Evolutionary conservation across 2,888 invertebrate genomes (phyloP).

Genomic region (Plagiodera versicolora): DNA sequence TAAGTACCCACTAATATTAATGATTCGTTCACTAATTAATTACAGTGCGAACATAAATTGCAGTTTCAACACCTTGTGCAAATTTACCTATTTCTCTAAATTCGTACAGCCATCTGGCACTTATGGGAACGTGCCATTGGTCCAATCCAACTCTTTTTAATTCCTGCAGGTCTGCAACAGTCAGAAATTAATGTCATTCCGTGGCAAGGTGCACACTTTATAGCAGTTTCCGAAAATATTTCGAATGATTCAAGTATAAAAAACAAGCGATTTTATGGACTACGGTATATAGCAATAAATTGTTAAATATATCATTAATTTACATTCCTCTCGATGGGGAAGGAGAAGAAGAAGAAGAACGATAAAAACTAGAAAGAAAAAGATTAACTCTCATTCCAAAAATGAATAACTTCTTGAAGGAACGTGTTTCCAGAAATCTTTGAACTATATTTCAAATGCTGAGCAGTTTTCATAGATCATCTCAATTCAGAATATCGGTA

Average conservation of each 20-base stretch:
- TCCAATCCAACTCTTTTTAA: neutral
- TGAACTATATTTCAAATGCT: too few relatives aligned
- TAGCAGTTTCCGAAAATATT: neutral
- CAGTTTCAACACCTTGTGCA: conserved; percentile 10
- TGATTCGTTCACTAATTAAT: conserved; percentile 11
- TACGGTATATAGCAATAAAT: too few relatives aligned
- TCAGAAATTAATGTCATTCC: neutral
- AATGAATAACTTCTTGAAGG: too few relatives aligned
- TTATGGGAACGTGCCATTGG: neutral
- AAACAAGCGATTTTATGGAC: too few relatives aligned
- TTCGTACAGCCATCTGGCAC: conserved; percentile 5
- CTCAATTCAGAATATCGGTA: too few relatives aligned
- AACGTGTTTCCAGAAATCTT: too few relatives aligned
- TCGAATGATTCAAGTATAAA: neutral
- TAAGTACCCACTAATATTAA: neutral
- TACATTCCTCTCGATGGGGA: too few relatives aligned
- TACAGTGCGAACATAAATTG: conserved; percentile 9
- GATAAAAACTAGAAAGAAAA: too few relatives aligned
- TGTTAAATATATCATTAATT: too few relatives aligned
- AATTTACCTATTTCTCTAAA: conserved; percentile 12
- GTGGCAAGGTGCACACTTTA: neutral
- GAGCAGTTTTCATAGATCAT: too few relatives aligned
- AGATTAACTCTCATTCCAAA: too few relatives aligned
- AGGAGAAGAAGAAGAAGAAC: too few relatives aligned
- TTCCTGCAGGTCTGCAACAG: neutral